A percentile compares a stretch with the other conserved stretches of the same genome.
Conservation (phyloP, 2,888 invertebrate genomes). For the Pristionchus fissidentatus region DNA sequence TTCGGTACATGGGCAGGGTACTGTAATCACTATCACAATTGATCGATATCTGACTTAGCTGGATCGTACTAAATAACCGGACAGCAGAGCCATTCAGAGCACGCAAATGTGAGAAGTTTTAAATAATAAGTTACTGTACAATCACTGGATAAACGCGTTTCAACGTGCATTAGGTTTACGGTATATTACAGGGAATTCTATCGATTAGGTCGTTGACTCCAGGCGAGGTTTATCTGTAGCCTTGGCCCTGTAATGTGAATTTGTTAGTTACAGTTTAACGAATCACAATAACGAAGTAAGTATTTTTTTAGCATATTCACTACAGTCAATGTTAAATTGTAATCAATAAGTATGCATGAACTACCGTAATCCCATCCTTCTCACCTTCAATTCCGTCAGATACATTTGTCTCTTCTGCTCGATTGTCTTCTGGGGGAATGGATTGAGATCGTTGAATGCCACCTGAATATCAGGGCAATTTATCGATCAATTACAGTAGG, state of each 20-base stretch:
- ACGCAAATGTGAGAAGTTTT: not conserved
- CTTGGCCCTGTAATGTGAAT: not conserved
- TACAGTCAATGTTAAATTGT: not conserved
- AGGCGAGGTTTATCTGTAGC: not conserved
- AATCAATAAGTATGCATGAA: not conserved
- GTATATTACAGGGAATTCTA: not conserved
- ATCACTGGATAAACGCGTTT: slow-evolving; percentile 6
- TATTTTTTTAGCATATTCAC: not conserved
- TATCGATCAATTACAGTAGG: not conserved
- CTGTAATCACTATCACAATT: too few relatives aligned
- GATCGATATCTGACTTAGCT: too few relatives aligned
- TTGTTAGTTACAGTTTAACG: not conserved
- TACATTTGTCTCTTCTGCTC: slow-evolving; percentile 77
- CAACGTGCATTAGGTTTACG: not conserved
- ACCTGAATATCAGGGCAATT: too few relatives aligned
- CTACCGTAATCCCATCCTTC: not conserved
- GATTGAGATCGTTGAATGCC: slow-evolving; percentile 79
- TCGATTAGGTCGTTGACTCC: not conserved
- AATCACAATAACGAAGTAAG: not conserved
- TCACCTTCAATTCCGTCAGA: slow-evolving; percentile 76
- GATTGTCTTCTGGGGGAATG: slow-evolving; percentile 78
- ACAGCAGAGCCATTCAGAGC: not conserved
- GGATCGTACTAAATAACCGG: too few relatives aligned
- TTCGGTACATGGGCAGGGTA: too few relatives aligned
- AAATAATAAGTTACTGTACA: not conserved